Evolutionary conservation across 2,797 vertebrate species (phyloP).

Genomic region (Ateles fusciceps): DNA sequence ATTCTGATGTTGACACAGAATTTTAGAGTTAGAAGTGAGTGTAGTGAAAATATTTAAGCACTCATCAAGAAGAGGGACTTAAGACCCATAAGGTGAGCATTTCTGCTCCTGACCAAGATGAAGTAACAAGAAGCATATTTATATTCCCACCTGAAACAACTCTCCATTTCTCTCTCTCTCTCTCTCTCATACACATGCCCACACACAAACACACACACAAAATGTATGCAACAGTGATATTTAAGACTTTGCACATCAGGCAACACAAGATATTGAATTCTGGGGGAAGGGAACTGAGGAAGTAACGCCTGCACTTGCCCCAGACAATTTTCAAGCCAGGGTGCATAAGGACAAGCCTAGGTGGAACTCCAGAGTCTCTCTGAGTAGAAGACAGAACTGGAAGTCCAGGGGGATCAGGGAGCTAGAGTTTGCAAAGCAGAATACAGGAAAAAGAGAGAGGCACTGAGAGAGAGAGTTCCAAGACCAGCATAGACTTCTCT

Average conservation of each 20-base stretch:
- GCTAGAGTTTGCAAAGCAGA: neutral
- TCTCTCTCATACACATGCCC: no score
- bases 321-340: neutral
- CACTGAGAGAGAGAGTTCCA: neutral
- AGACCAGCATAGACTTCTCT: neutral
- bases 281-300: neutral
- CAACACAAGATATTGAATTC: neutral
- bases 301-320: no score
- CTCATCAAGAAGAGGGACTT: neutral
- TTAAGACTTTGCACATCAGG: neutral
- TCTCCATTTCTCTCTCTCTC: neutral
- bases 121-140: neutral
- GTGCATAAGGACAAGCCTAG: no score
- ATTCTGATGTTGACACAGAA: neutral
- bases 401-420: neutral
- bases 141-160: neutral
- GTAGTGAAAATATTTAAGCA: neutral
- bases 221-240: neutral
- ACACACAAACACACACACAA: neutral
- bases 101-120: neutral
- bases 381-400: neutral
- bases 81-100: neutral
- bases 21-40: neutral
- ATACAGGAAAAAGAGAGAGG: neutral
- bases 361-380: neutral